Evolutionary conservation across 2,113 vertebrate genomes (phyloP).

Genomic region (Craseonycteris thonglongyai): DNA sequence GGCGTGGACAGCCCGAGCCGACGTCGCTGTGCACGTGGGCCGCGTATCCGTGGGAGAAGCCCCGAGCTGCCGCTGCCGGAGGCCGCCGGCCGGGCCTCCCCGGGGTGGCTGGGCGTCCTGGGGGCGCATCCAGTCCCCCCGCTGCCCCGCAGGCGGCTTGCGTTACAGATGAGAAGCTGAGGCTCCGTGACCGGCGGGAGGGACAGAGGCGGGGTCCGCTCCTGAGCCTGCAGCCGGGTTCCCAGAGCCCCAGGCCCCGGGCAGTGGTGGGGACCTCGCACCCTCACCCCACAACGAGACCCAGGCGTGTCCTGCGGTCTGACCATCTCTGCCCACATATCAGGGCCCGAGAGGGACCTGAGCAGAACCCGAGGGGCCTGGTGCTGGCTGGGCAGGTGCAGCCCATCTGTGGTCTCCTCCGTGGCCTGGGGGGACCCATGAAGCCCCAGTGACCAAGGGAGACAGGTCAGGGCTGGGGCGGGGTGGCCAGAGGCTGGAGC

Average conservation of each 20-base stretch:
- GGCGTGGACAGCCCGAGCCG: fast-evolving
- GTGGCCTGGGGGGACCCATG: background rate
- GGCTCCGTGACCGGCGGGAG: background rate
- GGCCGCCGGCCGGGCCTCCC: too few relatives aligned
- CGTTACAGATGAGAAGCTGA: background rate
- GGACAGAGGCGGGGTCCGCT: background rate
- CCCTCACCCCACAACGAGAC: background rate
- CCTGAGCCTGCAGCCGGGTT: background rate
- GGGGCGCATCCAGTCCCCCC: background rate
- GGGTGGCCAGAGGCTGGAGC: background rate
- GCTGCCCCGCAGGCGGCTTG: too few relatives aligned
- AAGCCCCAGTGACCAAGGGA: background rate
- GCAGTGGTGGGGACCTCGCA: background rate
- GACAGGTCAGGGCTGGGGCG: background rate
- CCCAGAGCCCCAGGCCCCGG: too few relatives aligned
- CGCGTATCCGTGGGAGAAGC: fast-evolving
- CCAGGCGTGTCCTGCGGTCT: background rate
- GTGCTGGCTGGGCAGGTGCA: background rate
- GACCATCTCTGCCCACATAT: background rate
- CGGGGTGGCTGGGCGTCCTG: too few relatives aligned
- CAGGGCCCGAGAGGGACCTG: background rate
- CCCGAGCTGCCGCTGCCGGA: background rate
- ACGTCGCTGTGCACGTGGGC: fast-evolving
- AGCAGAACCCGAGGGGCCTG: background rate
- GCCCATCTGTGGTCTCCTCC: background rate